phyloP scores from a whole-genome alignment of 2,113 vertebrate genomes.

The Sclerurus mexicanus region DNA sequence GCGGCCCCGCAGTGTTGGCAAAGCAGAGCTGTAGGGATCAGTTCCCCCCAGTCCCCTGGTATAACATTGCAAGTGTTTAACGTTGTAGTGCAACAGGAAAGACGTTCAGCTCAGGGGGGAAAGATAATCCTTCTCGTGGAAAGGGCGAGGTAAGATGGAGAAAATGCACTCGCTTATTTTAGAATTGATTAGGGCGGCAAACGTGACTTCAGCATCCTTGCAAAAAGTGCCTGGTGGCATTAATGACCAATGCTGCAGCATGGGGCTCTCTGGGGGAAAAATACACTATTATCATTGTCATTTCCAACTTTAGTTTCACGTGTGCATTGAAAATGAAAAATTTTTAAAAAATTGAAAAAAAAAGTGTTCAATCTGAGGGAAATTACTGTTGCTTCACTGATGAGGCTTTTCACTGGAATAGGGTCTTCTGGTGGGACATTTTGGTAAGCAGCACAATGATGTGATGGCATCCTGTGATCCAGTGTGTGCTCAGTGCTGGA shows the following conservation, averaged over 20 bases:
- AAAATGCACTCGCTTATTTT: not conserved
- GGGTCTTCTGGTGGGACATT: not conserved
- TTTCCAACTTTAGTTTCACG: not conserved
- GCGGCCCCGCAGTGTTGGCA: not conserved
- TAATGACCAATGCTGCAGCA: not conserved
- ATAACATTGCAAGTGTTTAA: not conserved
- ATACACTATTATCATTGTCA: no score
- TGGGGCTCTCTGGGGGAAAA: not conserved
- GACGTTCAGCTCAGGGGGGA: not conserved
- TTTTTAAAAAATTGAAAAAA: not conserved
- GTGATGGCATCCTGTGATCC: not conserved
- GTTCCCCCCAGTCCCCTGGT: not conserved
- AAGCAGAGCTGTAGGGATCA: not conserved
- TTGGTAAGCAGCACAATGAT: slow-evolving; percentile 25
- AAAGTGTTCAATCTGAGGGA: not conserved
- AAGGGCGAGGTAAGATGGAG: not conserved
- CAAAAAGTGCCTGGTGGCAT: not conserved
- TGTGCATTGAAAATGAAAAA: not conserved
- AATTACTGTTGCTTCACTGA: not conserved
- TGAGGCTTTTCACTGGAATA: not conserved
- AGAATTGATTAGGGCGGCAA: not conserved
- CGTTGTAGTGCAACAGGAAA: not conserved
- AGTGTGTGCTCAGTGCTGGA: not conserved
- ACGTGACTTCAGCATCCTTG: not conserved
- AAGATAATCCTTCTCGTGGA: not conserved